These are phyloP conservation scores for Oncorhynchus kisutch DNA, from an alignment of 2,113 vertebrate species.

Conservation along the genomic window DNA sequence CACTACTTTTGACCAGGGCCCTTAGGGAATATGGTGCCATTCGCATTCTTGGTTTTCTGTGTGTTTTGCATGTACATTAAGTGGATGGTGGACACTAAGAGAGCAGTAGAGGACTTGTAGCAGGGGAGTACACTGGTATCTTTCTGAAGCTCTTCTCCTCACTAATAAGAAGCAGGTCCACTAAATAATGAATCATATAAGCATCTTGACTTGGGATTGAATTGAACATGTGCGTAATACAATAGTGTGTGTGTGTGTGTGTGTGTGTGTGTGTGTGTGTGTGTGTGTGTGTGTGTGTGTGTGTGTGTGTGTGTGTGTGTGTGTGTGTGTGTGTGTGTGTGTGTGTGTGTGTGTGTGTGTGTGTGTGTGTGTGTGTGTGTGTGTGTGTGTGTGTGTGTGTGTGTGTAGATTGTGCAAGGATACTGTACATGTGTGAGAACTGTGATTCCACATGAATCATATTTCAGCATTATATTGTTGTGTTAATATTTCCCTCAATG, in stretches of 20 bases:
- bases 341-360: neutral
- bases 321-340: neutral
- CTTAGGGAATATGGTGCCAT: no score
- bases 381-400: neutral
- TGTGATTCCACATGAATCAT: neutral
- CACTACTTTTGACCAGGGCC: no score
- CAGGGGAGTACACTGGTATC: no score
- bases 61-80: no score
- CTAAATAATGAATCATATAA: slow-evolving; percentile 57
- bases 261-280: slow-evolving; percentile 5
- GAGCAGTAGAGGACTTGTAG: no score
- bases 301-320: slow-evolving; percentile 5
- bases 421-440: neutral
- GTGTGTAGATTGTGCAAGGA: neutral
- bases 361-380: neutral
- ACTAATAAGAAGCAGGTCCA: slow-evolving; percentile 48
- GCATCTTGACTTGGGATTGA: slow-evolving; percentile 46
- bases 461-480: neutral
- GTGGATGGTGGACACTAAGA: no score
- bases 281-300: slow-evolving; percentile 5
- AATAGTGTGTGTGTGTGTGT: neutral
- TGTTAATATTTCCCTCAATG: neutral
- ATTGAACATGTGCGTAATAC: neutral
- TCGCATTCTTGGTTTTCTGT: no score
- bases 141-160: slow-evolving; percentile 25